phyloP scores from a whole-genome alignment of 2,888 invertebrate genomes.

The Lypha dubia region DNA sequence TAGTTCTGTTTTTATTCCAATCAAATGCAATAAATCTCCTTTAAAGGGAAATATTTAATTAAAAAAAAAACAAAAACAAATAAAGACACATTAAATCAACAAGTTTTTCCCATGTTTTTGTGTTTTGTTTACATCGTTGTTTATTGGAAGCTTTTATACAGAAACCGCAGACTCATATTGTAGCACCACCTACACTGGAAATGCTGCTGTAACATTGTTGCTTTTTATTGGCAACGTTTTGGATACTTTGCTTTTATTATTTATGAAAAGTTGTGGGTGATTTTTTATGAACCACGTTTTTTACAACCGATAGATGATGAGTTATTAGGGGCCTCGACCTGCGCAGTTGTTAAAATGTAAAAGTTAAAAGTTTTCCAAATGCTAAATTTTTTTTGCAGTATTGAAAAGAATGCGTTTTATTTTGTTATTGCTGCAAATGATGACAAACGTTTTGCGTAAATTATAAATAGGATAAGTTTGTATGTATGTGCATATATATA shows the following conservation, averaged over 20 bases:
- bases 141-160: conserved; percentile 53
- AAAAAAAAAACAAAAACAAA: conserved; percentile 23
- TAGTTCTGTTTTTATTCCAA: background rate
- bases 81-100: conserved; percentile 49
- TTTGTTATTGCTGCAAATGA: background rate
- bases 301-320: conserved; percentile 47
- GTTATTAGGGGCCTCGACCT: conserved; percentile 56
- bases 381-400: conserved; percentile 4
- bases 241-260: conserved; percentile 49
- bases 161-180: conserved; percentile 71
- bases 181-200: conserved; percentile 75
- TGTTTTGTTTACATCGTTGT: conserved; percentile 43
- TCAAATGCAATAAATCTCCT: background rate
- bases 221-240: conserved; percentile 68
- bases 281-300: conserved; percentile 27
- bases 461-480: background rate
- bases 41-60: background rate
- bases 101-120: conserved; percentile 57
- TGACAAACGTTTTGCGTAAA: background rate
- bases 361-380: conserved; percentile 10
- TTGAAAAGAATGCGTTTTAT: conserved; percentile 27
- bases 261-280: conserved; percentile 68
- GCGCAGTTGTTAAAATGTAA: conserved; percentile 58
- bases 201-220: conserved; percentile 55
- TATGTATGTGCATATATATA: too few species aligned